Base-by-base conservation (phyloP, 2,888 invertebrate genomes). In the Epistrophe grossulariae region DNA sequence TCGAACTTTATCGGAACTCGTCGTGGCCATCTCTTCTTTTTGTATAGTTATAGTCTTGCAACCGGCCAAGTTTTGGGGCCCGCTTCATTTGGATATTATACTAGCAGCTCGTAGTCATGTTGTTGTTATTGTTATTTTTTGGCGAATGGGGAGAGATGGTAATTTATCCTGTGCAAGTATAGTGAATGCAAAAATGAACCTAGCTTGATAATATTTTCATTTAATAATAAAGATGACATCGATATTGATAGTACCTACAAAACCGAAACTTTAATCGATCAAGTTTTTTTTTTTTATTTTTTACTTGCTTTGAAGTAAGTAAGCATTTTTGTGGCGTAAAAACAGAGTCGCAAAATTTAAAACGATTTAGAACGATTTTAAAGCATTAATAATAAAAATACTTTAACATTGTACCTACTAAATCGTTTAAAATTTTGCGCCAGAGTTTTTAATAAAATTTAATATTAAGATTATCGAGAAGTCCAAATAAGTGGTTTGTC, bases 1-100 rank as follows among this genome's bases (percentile, higher is more conserved):
- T 70, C 64, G 84, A 71, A 80, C 76, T 57, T 76, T 80, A 84
- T 84, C 71, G 84, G 50, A 59, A 76, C 38, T 74, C 55, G 62
- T 45, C 64, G 79, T 50, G 50, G 43, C 50, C 48, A 59, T 66
- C 66, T 13, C 35, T 28, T 50, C 10, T 38, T 50, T 64, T 55
- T 11, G 2, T 11, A 24, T 52, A 15, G 7, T 8, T 68, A 35
- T 24, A 7, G 79, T 59, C 15, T n/a, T 73, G 35, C 13, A 55
- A 35, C 17, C 17, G n/a, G 45, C 31, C 38, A 38, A 68, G 57
- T 62, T 70, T 79, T 84, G 62, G 70, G 71, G 50, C 64, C 74
- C 79, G 71, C 70, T 64, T 55, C 74, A 57, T 60, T 76, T 43
- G 55, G 60, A 17, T 31, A 31, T 48, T 31, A 31, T 48, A 48